Evolutionary conservation across 1,140 invertebrate genomes (phyloP).

Genomic region (Euborellia annulipes): DNA sequence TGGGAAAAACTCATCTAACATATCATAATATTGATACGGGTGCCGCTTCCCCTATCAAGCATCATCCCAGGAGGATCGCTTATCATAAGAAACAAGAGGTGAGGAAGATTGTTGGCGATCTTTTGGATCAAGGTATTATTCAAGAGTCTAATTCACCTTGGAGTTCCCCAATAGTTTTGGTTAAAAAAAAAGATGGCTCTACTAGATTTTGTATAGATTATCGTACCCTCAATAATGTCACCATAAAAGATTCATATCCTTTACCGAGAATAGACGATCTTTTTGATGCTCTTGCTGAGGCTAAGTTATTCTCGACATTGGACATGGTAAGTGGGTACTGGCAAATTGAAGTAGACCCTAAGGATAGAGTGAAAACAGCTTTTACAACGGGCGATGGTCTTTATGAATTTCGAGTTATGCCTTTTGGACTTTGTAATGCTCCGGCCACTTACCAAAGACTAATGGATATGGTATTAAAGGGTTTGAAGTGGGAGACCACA

Average conservation of each 20-base stretch:
- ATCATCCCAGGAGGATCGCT: too few species aligned
- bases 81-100: too few species aligned
- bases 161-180: too few species aligned
- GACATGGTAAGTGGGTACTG: conserved; percentile 25
- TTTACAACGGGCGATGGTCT: conserved; percentile 23
- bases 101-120: too few species aligned
- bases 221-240: conserved; percentile 18
- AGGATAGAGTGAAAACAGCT: conserved; percentile 24
- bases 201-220: conserved; percentile 32
- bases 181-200: too few species aligned
- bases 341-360: conserved; percentile 24
- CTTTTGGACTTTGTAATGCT: conserved; percentile 28
- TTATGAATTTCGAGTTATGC: conserved; percentile 24
- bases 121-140: too few species aligned
- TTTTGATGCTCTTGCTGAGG: conserved; percentile 18
- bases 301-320: conserved; percentile 22
- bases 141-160: too few species aligned
- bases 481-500: conserved; percentile 17
- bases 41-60: too few species aligned
- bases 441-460: conserved; percentile 27
- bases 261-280: conserved; percentile 32
- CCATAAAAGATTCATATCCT: conserved; percentile 25
- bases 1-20: too few species aligned
- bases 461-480: conserved; percentile 23
- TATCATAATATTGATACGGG: too few species aligned